These are phyloP conservation scores for Drosophila buzzatii DNA, from an alignment of 2,888 invertebrate genomes.

Conservation along the genomic window DNA sequence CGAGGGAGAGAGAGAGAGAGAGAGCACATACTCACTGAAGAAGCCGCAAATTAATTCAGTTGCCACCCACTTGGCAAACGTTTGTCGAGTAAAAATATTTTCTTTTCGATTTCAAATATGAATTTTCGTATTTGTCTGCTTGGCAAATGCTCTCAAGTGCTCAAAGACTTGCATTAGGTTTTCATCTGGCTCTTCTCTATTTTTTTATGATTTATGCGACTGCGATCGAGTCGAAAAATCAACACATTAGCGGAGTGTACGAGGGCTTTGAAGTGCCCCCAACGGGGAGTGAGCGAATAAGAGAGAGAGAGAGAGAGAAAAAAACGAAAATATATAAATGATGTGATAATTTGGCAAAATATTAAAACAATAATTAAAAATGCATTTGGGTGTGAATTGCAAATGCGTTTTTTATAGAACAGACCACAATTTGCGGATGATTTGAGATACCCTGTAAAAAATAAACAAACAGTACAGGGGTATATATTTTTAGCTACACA, in stretches of 20 bases:
- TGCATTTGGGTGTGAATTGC: conserved; percentile 74
- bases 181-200: background rate
- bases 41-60: conserved; percentile 76
- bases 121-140: conserved; percentile 51
- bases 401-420: conserved; percentile 28
- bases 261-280: conserved; percentile 66
- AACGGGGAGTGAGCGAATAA: background rate
- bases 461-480: background rate
- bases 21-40: conserved; percentile 15
- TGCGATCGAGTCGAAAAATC: conserved; percentile 56
- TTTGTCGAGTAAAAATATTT: conserved; percentile 68
- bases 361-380: conserved; percentile 74
- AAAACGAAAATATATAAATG: conserved; percentile 45
- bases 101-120: conserved; percentile 64
- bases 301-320: background rate
- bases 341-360: conserved; percentile 79
- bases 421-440: background rate
- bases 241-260: conserved; percentile 52
- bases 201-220: conserved; percentile 72
- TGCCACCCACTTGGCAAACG: conserved; percentile 77
- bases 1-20: background rate
- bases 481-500: background rate
- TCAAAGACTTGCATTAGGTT: conserved; percentile 29
- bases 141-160: conserved; percentile 49
- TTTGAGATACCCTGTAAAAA: conserved; percentile 14